Conservation (phyloP, 2,797 vertebrate genomes). For the Sebastes umbrosus region DNA sequence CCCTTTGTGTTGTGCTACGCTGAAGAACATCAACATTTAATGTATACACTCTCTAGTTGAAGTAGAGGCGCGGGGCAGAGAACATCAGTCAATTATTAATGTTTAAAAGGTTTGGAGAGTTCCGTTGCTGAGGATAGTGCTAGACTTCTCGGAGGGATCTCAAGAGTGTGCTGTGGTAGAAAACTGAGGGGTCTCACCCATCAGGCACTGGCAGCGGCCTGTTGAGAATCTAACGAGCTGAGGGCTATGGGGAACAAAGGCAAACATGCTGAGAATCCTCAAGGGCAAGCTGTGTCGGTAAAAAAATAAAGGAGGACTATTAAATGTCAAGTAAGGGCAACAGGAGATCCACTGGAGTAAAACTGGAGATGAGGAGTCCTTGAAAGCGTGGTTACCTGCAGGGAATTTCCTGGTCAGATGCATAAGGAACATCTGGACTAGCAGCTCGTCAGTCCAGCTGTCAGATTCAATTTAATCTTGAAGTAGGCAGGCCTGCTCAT, state of each 20-base stretch:
- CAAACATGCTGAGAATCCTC: conserved; percentile 4
- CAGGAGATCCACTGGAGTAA: not conserved
- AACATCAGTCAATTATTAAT: conserved; percentile 84
- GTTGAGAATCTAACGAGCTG: conserved; percentile 8
- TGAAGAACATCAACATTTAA: conserved; percentile 73
- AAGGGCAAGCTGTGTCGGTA: not conserved
- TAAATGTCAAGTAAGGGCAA: conserved; percentile 19
- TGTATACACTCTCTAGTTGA: conserved; percentile 69
- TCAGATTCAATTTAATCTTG: conserved; percentile 63
- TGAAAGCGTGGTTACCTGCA: conserved; percentile 55
- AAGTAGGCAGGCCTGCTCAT: conserved; percentile 30
- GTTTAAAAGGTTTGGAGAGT: conserved; percentile 76
- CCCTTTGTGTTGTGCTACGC: conserved; percentile 32
- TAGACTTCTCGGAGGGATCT: conserved; percentile 26
- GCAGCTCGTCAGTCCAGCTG: conserved; percentile 60
- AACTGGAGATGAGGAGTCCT: conserved; percentile 29
- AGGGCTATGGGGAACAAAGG: not conserved
- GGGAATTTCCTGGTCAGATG: conserved; percentile 50
- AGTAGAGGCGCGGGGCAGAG: conserved; percentile 53
- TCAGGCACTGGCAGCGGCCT: not conserved
- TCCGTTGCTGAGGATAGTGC: conserved; percentile 60
- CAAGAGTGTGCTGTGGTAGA: conserved; percentile 19
- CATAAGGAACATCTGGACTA: conserved; percentile 61
- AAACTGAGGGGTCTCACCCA: conserved; percentile 3
- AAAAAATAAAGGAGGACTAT: conserved; percentile 1